Evolutionary conservation across 1,140 invertebrate species (phyloP).

Genomic region (Ostrea edulis): DNA sequence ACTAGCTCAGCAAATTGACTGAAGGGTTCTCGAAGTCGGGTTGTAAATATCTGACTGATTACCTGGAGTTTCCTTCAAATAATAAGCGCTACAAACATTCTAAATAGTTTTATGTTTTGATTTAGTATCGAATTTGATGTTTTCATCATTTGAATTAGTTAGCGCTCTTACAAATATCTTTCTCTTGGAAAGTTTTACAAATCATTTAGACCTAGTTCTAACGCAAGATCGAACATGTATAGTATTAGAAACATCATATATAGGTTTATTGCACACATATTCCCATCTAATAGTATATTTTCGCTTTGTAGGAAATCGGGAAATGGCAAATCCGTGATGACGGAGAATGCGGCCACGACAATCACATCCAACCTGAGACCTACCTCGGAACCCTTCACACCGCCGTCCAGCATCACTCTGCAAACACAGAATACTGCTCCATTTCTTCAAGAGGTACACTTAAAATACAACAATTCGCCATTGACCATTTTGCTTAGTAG

Average conservation of each 20-base stretch:
- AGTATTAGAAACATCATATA: not conserved
- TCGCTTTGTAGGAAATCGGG: not conserved
- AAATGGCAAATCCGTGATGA: not conserved
- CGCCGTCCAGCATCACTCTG: not conserved
- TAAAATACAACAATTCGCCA: not conserved
- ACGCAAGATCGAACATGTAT: too few species aligned
- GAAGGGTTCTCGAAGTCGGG: too few species aligned
- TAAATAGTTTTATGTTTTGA: too few species aligned
- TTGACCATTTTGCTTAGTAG: not conserved
- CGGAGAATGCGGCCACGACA: not conserved
- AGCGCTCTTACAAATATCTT: too few species aligned
- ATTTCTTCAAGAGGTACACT: not conserved
- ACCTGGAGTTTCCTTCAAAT: too few species aligned
- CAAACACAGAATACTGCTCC: not conserved
- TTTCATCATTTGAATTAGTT: too few species aligned
- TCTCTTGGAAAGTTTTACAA: too few species aligned
- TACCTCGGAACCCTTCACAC: not conserved
- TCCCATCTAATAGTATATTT: not conserved
- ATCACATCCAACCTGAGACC: not conserved
- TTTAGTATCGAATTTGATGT: too few species aligned
- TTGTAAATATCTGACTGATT: too few species aligned
- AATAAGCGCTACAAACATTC: too few species aligned
- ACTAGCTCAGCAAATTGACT: too few species aligned
- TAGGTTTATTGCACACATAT: not conserved
- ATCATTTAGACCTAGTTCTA: too few species aligned